Base-by-base conservation (phyloP, 2,113 vertebrate genomes). In the Nansenia antarctica region DNA sequence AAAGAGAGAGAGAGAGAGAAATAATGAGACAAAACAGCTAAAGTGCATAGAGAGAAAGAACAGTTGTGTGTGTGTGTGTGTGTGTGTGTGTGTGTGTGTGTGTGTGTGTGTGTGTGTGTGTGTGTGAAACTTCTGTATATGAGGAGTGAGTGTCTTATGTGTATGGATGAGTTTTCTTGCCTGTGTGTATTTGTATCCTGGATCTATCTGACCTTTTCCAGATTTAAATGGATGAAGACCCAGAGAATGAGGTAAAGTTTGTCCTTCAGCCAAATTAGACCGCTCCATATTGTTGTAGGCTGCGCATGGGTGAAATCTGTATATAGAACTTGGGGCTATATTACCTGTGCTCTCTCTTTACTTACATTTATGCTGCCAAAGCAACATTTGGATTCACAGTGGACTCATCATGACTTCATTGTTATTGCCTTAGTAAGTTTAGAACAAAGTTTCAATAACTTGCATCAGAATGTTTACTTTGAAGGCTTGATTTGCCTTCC, bases 211-310 rank as follows among this genome's bases (percentile, higher is more conserved):
- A 81, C 76, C 73, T 79, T 29, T 49, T 5, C 42, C 30, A 64
- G 70, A 32, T 45, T 72, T 63, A 65, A 79, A 68, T 29, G 11
- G n/a, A 77, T 69, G 55, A 65, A 69, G 74, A 74, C 70, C 34
- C 58, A 60, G 30, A 76, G 74, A 82, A 74, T 72, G 61, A 64
- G 79, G 39, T 70, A 52, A 65, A 81, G 76, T 65, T 60, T 77
- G 34, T 60, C 79, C 79, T 45, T 45, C 9, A 67, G 70, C 63
- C n/a, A 83, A 76, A 85, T 42, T 32, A 70, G 67, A 52, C 77
- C 79, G 77, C 69, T 82, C 71, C 72, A 73, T 85, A 83, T 86
- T 87, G 82, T 80, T 69, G 65, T 3, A 20, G 72, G 70, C 77
- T 66, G 63, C 72, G 77, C 77, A 80, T 60, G 67, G 74, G 69